Evolutionary conservation across 2,113 vertebrate species (phyloP).

Genomic region (Odontophorus gujanensis): DNA sequence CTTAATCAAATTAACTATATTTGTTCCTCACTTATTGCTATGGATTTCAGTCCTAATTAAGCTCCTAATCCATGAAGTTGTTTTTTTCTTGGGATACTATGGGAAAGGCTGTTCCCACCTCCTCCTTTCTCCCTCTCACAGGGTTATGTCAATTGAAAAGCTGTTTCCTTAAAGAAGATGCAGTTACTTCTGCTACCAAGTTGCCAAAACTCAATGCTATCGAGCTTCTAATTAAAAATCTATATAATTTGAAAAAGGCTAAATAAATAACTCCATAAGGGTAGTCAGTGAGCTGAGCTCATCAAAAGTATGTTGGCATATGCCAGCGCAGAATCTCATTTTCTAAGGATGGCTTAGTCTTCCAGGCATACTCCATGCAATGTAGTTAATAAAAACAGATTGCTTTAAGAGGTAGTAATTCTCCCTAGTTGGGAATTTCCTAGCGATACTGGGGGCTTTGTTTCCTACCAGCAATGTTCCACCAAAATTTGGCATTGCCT

Average conservation of each 20-base stretch:
- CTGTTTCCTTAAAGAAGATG: conserved; percentile 49
- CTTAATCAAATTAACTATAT: conserved; percentile 75
- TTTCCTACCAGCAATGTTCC: neutral
- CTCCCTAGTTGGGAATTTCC: neutral
- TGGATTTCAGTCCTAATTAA: conserved; percentile 73
- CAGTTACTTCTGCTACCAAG: conserved; percentile 11
- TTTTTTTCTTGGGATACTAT: conserved; percentile 55
- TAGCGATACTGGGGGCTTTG: neutral
- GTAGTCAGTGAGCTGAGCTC: conserved; percentile 7
- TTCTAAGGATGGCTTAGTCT: conserved; percentile 31
- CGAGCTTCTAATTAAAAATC: conserved; percentile 48
- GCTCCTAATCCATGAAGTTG: conserved; percentile 59
- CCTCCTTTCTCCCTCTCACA: neutral
- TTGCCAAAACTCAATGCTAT: conserved; percentile 46
- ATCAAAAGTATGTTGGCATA: conserved; percentile 12
- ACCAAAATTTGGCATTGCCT: neutral
- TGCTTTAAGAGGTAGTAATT: neutral
- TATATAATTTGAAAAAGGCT: conserved; percentile 36
- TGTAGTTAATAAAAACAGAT: conserved; percentile 1
- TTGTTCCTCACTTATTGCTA: conserved; percentile 66
- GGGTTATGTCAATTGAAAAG: conserved; percentile 54
- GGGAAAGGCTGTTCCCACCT: conserved; percentile 46
- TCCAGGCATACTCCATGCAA: neutral
- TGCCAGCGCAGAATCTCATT: conserved; percentile 1
- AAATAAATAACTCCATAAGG: conserved; percentile 60